A percentile compares a stretch with the other conserved stretches of the same genome.
phyloP scores from a whole-genome alignment of 1,140 invertebrate species.

The Platorchestia sp. region DNA sequence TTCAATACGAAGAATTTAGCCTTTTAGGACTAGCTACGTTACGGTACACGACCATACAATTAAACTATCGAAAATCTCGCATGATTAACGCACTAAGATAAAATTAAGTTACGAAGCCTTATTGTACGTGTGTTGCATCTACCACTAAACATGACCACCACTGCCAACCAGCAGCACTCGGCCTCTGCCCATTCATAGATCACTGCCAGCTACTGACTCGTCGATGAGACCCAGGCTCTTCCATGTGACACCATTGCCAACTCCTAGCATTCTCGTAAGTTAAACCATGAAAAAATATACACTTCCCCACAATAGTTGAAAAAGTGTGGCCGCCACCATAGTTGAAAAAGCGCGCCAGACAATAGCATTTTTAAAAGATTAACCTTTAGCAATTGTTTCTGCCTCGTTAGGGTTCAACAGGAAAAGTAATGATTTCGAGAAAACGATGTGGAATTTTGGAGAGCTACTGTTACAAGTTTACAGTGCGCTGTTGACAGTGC shows the following conservation, averaged over 20 bases:
- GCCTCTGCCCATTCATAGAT: not conserved
- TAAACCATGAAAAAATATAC: not conserved
- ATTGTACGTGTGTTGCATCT: conserved; percentile 34
- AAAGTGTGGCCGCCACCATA: too few species aligned
- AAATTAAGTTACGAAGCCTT: conserved; percentile 26
- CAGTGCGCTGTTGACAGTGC: too few species aligned
- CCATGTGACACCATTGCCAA: not conserved
- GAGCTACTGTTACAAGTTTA: too few species aligned
- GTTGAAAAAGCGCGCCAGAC: too few species aligned
- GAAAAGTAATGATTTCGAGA: too few species aligned
- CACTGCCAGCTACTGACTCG: not conserved
- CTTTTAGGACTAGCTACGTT: not conserved
- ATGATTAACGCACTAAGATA: not conserved
- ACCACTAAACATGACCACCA: not conserved
- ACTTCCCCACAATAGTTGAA: too few species aligned
- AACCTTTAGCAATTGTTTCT: too few species aligned
- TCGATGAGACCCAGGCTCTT: not conserved
- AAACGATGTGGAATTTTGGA: too few species aligned
- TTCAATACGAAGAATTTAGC: not conserved
- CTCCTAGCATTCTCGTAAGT: not conserved
- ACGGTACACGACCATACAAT: not conserved
- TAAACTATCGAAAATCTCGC: not conserved
- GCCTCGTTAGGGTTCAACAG: too few species aligned
- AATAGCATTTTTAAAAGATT: too few species aligned
- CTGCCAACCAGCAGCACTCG: not conserved